Evolutionary conservation across 2,113 vertebrate species (phyloP).

Genomic region (Cepphus grylle): DNA sequence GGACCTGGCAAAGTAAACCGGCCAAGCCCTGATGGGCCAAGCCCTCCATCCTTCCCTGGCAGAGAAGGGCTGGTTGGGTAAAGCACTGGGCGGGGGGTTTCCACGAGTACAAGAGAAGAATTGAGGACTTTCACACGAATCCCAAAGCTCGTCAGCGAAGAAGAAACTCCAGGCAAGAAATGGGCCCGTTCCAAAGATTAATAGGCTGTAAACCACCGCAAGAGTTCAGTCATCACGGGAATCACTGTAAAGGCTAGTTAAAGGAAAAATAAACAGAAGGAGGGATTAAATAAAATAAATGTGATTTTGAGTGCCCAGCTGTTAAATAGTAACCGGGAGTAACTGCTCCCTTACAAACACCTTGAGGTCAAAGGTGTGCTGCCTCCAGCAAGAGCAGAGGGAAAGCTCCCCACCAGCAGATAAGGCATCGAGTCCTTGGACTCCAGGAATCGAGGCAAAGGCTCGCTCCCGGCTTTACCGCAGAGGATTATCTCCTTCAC

Average conservation of each 20-base stretch:
- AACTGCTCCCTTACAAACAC: background rate
- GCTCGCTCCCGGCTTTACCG: background rate
- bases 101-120: background rate
- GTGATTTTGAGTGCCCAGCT: background rate
- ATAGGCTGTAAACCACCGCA: background rate
- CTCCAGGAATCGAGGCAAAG: background rate
- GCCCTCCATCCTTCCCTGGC: background rate
- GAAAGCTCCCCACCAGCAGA: background rate
- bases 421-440: background rate
- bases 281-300: conserved; percentile 14
- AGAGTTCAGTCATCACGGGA: background rate
- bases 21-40: background rate
- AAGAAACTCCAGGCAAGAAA: background rate
- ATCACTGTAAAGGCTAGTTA: background rate
- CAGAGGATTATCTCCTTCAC: background rate
- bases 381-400: background rate
- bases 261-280: background rate
- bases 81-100: background rate
- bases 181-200: background rate
- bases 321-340: conserved; percentile 55
- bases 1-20: background rate
- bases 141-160: background rate
- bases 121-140: background rate
- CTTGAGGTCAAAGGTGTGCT: conserved; percentile 33
- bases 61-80: background rate